Base-by-base conservation (phyloP, 35 echinoderm and acorn worm genomes). In the Diadema setosum region DNA sequence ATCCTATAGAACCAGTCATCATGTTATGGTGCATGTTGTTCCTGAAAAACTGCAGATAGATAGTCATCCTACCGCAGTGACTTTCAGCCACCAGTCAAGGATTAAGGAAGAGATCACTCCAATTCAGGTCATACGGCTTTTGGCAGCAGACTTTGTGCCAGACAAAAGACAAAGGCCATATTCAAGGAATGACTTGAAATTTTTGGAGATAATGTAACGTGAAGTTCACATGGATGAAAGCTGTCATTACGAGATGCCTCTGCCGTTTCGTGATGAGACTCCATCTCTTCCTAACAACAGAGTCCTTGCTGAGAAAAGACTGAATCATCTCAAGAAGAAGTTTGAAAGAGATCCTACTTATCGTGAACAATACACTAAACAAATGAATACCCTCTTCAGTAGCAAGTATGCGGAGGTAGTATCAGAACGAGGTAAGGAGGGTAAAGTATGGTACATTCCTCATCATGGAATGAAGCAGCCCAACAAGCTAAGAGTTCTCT, bases 391-490 rank as follows among this genome's bases (percentile, higher is more conserved):
- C 32, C 42, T 96, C 11, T 40, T 96, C 21, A n/a, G 25, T 2
- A 86, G 58, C 5, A 56, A 85, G 5, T 85, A 92, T 81, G 89
- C 94, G 2, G 94, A 96, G 50, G 17, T 9, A 15, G 86, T 96
- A 15, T 39, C 84, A 4, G 41, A 65, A 14, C 3, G 15, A 14
- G 69, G 29, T 37, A 36, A 65, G 16, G 27, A 84, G 6, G 64
- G 33, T 23, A 84, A 81, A 59, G 58, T 69, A 1, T 91, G 88
- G 88, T 95, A 95, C 65, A 85, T 95, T 34, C 89, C 93, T 3
- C 93, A 92, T 61, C 81, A 88, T 89, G 90, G 90, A 5, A 81
- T 92, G 8, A 58, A 97, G 40, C 90, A 92, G 43, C 81, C 94
- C 5, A 50, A 82, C 15, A 82, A 82, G 43, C 45, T 82, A 16